These are phyloP conservation scores for Lerema accius DNA, from an alignment of 1,140 invertebrate genomes.

Conservation along the genomic window DNA sequence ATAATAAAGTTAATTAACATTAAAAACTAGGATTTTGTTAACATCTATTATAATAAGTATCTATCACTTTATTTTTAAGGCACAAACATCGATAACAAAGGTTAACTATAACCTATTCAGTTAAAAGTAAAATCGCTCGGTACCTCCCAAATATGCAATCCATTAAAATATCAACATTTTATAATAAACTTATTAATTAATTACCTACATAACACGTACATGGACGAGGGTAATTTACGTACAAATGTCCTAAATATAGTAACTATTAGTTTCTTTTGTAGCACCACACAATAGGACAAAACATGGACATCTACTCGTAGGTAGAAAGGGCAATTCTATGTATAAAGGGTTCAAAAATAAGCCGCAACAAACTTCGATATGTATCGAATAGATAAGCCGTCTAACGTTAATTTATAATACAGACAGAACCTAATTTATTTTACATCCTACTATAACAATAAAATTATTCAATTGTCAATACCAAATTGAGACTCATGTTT, in stretches of 20 bases:
- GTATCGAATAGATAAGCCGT: too few relatives aligned
- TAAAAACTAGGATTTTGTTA: constrained; percentile 22
- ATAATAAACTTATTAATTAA: too few relatives aligned
- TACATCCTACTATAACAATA: too few relatives aligned
- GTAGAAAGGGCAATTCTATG: not conserved
- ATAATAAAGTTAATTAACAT: constrained; percentile 23
- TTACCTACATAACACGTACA: not conserved
- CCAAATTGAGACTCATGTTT: not conserved
- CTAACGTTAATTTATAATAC: too few relatives aligned
- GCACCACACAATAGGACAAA: constrained; percentile 37
- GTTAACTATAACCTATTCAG: constrained; percentile 38
- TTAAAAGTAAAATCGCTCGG: constrained; percentile 46
- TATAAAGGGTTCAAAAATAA: not conserved
- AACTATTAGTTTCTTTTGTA: constrained; percentile 52
- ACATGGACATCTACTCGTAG: constrained; percentile 1
- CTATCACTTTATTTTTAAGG: constrained; percentile 69
- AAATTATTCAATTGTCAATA: not conserved
- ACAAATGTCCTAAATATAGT: not conserved
- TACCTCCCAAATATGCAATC: constrained; percentile 45
- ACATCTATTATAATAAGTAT: constrained; percentile 38
- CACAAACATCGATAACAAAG: constrained; percentile 53
- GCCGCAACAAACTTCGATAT: too few relatives aligned
- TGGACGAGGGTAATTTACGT: not conserved
- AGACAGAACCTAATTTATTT: too few relatives aligned
- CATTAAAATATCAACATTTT: not conserved